These are phyloP conservation scores for Pycnonotus jocosus DNA, from an alignment of 2,113 vertebrate genomes.

Conservation along the genomic window DNA sequence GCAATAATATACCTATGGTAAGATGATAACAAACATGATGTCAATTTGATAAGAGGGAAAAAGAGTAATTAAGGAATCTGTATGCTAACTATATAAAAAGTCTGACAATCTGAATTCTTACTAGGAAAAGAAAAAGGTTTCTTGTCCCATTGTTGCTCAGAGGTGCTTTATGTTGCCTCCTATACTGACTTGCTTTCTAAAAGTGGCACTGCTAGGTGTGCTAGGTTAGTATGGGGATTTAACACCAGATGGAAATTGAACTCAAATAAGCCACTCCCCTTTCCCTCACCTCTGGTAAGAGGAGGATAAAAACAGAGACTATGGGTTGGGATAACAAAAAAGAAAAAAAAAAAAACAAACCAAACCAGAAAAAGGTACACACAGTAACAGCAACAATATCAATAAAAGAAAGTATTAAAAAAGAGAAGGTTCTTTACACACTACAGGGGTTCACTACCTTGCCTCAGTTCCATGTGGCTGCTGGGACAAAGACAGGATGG, in stretches of 20 bases:
- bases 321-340: not conserved
- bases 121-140: not conserved
- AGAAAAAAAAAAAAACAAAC: accelerated
- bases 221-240: not conserved
- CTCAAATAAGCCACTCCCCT: not conserved
- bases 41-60: not conserved
- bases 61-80: not conserved
- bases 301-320: not conserved
- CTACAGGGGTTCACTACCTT: not conserved
- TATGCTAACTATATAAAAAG: not conserved
- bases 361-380: not conserved
- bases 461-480: not conserved
- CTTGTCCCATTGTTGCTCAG: not conserved
- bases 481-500: not conserved
- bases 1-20: not conserved
- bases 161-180: not conserved
- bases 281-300: not conserved
- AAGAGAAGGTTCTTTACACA: not conserved
- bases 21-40: not conserved
- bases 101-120: not conserved
- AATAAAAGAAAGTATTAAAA: not conserved
- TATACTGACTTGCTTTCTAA: not conserved
- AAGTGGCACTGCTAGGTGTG: not conserved
- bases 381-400: not conserved
- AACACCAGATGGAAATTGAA: not conserved